Percentiles rank a stretch among this genome's conserved stretches.
Conservation (phyloP, 2,888 invertebrate species). For the Lordiphosa fenestrarum region DNA sequence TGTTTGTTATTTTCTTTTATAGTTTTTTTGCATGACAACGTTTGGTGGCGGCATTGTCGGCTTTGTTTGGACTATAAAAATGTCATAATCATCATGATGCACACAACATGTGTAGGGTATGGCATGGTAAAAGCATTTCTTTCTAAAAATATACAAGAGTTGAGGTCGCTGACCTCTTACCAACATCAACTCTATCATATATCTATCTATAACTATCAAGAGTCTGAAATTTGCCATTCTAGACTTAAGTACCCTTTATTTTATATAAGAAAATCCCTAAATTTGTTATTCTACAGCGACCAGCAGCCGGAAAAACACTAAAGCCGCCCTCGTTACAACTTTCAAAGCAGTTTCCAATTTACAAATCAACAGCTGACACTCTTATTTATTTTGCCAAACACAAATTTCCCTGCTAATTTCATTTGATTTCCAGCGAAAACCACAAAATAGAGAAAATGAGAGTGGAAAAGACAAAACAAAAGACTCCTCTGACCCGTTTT, state of each 20-base stretch:
- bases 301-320: too few species aligned
- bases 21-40: slow-evolving; percentile 53
- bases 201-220: too few species aligned
- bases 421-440: slow-evolving; percentile 14
- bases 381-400: too few species aligned
- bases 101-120: slow-evolving; percentile 3
- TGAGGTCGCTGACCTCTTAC: slow-evolving; percentile 1
- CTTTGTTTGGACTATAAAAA: slow-evolving; percentile 64
- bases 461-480: slow-evolving; percentile 16
- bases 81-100: slow-evolving; percentile 61
- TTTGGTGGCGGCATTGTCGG: slow-evolving; percentile 50
- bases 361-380: too few species aligned
- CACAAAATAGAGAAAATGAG: slow-evolving; percentile 33
- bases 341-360: neutral
- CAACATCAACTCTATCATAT: neutral
- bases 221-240: too few species aligned
- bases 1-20: slow-evolving; percentile 9
- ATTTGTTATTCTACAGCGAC: too few species aligned
- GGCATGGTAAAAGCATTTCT: slow-evolving; percentile 1
- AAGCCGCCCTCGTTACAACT: neutral
- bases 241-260: too few species aligned
- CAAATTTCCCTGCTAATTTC: too few species aligned
- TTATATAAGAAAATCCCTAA: too few species aligned
- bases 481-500: slow-evolving; percentile 61
- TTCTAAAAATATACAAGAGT: neutral